These are phyloP conservation scores for Pollenia griseotomentosa DNA, from an alignment of 2,888 invertebrate genomes.

Conservation along the genomic window DNA sequence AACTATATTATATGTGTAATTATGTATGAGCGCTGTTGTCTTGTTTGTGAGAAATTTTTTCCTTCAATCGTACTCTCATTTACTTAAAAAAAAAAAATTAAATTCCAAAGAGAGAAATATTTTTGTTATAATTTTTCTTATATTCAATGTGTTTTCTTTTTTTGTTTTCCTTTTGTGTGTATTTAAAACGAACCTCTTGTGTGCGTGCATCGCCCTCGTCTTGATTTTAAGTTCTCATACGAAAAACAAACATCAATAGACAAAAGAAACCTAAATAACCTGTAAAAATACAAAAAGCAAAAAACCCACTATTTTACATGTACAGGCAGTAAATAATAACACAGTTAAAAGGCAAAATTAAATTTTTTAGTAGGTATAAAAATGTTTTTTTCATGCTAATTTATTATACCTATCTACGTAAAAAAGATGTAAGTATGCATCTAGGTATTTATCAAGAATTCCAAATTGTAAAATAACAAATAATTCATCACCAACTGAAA, in stretches of 20 bases:
- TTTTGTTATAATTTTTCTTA: slow-evolving; percentile 27
- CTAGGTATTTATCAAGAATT: background rate
- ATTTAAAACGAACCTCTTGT: slow-evolving; percentile 61
- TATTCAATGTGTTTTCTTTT: slow-evolving; percentile 28
- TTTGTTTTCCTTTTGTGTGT: slow-evolving; percentile 42
- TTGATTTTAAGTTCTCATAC: slow-evolving; percentile 65
- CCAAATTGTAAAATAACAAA: background rate
- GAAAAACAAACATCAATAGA: slow-evolving; percentile 47
- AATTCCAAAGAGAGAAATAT: slow-evolving; percentile 6
- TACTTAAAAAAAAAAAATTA: background rate
- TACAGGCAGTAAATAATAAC: slow-evolving; percentile 27
- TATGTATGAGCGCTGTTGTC: slow-evolving; percentile 23
- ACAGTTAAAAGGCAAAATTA: slow-evolving; percentile 7
- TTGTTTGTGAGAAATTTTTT: slow-evolving; percentile 17
- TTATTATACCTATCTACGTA: background rate
- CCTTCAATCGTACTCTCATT: slow-evolving; percentile 16
- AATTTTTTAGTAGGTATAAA: too few relatives aligned
- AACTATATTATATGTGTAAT: background rate
- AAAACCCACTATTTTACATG: background rate
- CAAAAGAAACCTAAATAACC: slow-evolving; percentile 62
- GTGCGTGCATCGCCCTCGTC: slow-evolving; percentile 75
- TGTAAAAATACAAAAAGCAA: slow-evolving; percentile 33
- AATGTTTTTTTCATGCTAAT: too few relatives aligned
- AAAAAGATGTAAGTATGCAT: background rate
- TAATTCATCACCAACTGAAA: background rate